Evolutionary conservation across 2,888 invertebrate species (phyloP).

Genomic region (Boloria euphrosyne): DNA sequence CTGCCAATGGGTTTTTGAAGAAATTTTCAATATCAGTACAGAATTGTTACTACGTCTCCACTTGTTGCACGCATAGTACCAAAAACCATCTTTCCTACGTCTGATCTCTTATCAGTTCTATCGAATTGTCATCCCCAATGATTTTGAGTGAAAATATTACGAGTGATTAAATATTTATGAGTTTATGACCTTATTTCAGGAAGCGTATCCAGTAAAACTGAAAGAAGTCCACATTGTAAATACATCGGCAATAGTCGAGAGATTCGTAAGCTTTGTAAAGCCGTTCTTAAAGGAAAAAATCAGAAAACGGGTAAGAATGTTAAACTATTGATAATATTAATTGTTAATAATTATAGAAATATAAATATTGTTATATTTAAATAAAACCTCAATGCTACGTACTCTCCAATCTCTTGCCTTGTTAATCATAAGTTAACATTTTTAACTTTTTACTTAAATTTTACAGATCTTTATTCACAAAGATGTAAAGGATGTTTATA

Average conservation of each 20-base stretch:
- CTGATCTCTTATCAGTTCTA: no score
- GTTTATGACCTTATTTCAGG: slow-evolving; percentile 54
- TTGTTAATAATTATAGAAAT: neutral
- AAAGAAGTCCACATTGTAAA: slow-evolving; percentile 93
- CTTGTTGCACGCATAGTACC: no score
- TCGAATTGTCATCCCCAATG: no score
- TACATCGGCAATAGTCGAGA: slow-evolving; percentile 90
- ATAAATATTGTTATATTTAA: neutral
- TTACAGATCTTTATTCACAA: slow-evolving; percentile 88
- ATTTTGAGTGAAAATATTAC: no score
- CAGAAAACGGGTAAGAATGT: slow-evolving; percentile 83
- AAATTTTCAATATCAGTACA: no score
- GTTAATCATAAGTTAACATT: no score
- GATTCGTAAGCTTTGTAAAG: slow-evolving; percentile 91
- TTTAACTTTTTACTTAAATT: no score
- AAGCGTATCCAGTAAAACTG: slow-evolving; percentile 90
- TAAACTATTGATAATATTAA: neutral
- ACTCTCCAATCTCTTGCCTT: no score
- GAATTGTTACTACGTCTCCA: no score
- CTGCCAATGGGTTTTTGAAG: no score
- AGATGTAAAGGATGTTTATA: slow-evolving; percentile 87
- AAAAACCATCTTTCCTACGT: no score
- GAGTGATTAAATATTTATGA: neutral
- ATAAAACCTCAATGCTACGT: no score
- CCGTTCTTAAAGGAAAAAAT: slow-evolving; percentile 94